phyloP scores from a whole-genome alignment of 2,113 vertebrate genomes.

The Trogon surrucura region DNA sequence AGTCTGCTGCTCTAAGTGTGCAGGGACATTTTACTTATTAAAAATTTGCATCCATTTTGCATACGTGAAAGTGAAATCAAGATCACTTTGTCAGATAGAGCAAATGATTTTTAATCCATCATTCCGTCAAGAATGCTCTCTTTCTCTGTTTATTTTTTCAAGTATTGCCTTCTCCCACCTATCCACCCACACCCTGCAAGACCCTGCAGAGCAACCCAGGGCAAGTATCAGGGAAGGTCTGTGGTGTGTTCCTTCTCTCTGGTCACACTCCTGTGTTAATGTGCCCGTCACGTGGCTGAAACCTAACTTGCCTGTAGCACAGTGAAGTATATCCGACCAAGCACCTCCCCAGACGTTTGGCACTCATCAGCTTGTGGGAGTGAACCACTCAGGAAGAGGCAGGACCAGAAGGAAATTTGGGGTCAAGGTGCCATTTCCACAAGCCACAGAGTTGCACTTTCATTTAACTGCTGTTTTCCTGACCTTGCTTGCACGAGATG shows the following conservation, averaged over 20 bases:
- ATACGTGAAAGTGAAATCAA: background rate
- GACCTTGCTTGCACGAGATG: fast-evolving
- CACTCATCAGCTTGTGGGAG: background rate
- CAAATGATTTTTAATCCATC: background rate
- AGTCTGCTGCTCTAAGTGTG: background rate
- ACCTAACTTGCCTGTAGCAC: background rate
- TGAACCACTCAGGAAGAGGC: background rate
- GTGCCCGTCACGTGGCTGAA: background rate
- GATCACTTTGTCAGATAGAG: background rate
- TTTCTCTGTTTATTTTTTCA: background rate
- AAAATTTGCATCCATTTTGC: background rate
- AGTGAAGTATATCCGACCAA: background rate
- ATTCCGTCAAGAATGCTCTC: background rate
- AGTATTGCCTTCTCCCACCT: background rate
- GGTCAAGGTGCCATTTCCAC: background rate
- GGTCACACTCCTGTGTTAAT: fast-evolving
- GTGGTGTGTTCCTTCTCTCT: background rate
- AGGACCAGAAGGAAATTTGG: background rate
- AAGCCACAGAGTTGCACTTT: background rate
- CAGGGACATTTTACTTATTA: background rate
- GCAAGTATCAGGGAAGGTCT: background rate
- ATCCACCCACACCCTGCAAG: background rate
- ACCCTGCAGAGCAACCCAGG: background rate
- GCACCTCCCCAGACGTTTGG: background rate
- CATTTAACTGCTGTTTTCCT: background rate